These are phyloP conservation scores for Formica aserva DNA, from an alignment of 2,888 invertebrate genomes.

Conservation along the genomic window DNA sequence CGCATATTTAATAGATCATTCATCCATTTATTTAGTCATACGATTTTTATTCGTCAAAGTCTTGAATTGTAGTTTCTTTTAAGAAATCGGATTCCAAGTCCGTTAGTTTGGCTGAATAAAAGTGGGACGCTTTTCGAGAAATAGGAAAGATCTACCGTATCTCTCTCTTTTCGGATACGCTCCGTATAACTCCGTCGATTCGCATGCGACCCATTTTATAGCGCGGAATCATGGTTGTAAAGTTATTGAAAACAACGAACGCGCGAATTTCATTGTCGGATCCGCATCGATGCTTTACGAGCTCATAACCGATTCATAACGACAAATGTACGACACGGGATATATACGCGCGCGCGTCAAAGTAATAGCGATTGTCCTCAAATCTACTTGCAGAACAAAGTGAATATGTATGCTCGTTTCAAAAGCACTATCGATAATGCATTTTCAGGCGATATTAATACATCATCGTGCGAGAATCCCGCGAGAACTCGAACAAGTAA, in stretches of 20 bases:
- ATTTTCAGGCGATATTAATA: constrained; percentile 13
- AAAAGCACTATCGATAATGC: constrained; percentile 19
- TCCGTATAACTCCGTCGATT: constrained; percentile 15
- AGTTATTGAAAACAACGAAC: constrained; percentile 61
- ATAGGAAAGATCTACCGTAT: constrained; percentile 21
- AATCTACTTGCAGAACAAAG: constrained; percentile 11
- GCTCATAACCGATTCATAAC: constrained; percentile 37
- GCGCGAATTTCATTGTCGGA: constrained; percentile 41
- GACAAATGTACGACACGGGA: constrained; percentile 44
- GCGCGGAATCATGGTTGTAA: constrained; percentile 36
- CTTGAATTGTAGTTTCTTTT: not conserved
- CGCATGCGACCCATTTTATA: constrained; percentile 47
- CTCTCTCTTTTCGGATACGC: not conserved
- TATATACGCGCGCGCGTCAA: not conserved
- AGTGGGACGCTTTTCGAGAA: not conserved
- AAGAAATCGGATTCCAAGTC: constrained; percentile 20
- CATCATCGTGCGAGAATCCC: not conserved
- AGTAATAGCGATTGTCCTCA: constrained; percentile 13
- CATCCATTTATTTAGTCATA: not conserved
- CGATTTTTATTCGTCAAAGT: not conserved
- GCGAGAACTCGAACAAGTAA: constrained; percentile 8
- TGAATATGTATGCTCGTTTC: constrained; percentile 15
- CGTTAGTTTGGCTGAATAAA: not conserved
- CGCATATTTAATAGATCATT: not conserved
- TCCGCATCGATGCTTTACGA: constrained; percentile 61